Conservation (phyloP, 2,888 invertebrate genomes). For the Troides helena region DNA sequence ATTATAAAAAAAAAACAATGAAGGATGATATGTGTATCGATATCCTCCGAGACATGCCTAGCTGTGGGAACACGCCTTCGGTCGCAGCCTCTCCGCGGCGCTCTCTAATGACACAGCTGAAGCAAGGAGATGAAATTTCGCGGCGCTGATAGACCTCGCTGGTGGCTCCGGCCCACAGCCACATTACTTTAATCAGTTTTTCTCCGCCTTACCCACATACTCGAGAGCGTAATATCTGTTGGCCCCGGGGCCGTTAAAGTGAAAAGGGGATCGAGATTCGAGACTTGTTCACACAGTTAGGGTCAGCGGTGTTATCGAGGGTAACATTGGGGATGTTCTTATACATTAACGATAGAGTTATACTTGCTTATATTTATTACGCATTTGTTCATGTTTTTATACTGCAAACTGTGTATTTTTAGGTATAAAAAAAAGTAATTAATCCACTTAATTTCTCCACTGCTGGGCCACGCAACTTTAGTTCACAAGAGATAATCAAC, state of each 20-base stretch:
- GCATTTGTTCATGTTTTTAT: no score
- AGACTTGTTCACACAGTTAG: constrained; percentile 26
- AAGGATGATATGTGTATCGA: constrained; percentile 15
- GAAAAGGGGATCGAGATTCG: constrained; percentile 25
- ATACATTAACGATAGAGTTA: constrained; percentile 8
- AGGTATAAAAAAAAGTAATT: no score
- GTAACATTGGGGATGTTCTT: constrained; percentile 20
- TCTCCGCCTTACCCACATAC: constrained; percentile 33
- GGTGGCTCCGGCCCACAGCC: constrained; percentile 33
- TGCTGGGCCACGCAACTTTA: no score
- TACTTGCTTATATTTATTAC: background rate
- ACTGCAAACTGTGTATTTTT: no score
- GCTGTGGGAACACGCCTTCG: background rate
- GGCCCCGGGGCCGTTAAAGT: constrained; percentile 22
- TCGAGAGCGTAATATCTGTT: constrained; percentile 21
- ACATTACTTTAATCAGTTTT: constrained; percentile 41
- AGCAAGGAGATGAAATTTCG: constrained; percentile 42
- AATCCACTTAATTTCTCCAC: no score
- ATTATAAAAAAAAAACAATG: no score
- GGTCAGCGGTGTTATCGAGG: constrained; percentile 26
- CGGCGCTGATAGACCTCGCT: constrained; percentile 35
- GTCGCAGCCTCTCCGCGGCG: constrained; percentile 2
- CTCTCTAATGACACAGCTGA: constrained; percentile 39
- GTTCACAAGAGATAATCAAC: no score
- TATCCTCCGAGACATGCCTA: constrained; percentile 12